Conservation (phyloP, 2,888 invertebrate genomes). For the Invenusta paracnida region DNA sequence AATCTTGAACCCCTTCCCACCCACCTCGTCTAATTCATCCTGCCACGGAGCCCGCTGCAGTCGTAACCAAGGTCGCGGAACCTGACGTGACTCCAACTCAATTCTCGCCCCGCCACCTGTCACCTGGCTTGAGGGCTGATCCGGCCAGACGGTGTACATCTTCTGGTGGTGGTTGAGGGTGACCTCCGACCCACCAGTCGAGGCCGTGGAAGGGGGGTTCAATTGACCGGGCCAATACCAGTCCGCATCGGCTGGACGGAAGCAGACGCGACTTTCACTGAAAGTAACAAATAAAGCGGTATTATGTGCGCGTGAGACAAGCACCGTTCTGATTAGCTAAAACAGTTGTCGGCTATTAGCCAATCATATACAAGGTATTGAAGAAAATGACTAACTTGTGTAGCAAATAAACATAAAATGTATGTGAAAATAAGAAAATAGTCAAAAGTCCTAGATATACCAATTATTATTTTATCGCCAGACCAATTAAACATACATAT, state of each 20-base stretch:
- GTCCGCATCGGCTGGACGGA: constrained; percentile 16
- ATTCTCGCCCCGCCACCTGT: neutral
- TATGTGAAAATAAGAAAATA: too few relatives aligned
- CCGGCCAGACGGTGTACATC: constrained; percentile 22
- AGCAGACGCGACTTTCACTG: constrained; percentile 32
- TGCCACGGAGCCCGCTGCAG: constrained; percentile 90
- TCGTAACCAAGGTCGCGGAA: constrained; percentile 77
- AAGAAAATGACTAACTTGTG: too few relatives aligned
- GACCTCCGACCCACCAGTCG: neutral
- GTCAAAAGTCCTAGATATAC: too few relatives aligned
- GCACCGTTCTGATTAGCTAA: neutral
- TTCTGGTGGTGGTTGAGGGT: neutral
- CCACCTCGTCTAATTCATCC: constrained; percentile 72
- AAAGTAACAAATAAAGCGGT: neutral
- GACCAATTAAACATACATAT: too few relatives aligned
- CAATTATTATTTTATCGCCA: too few relatives aligned
- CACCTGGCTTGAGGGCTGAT: constrained; percentile 26
- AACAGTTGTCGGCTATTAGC: too few relatives aligned
- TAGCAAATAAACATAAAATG: too few relatives aligned
- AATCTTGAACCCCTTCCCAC: too few relatives aligned
- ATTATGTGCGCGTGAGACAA: neutral
- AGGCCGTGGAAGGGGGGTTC: neutral
- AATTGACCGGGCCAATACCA: constrained; percentile 10
- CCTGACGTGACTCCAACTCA: neutral
- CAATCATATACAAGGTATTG: too few relatives aligned